phyloP scores from a whole-genome alignment of 2,888 invertebrate genomes.

The Eupithecia vulgata region DNA sequence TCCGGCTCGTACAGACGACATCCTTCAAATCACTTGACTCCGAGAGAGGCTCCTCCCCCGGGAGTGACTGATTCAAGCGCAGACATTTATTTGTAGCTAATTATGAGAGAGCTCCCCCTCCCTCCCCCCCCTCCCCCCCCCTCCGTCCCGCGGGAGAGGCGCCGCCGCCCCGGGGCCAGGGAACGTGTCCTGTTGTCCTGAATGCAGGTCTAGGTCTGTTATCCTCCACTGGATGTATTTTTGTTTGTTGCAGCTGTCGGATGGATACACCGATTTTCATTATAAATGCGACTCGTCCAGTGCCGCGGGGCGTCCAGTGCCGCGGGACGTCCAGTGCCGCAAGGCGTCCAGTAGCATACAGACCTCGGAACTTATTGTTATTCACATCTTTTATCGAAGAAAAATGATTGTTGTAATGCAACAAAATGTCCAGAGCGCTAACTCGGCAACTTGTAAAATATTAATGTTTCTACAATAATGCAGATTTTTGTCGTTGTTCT shows the following conservation, averaged over 20 bases:
- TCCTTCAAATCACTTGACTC: conserved; percentile 30
- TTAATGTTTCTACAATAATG: conserved; percentile 37
- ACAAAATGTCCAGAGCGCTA: conserved; percentile 43
- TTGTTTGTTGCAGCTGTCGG: too few species aligned
- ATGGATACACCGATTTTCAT: too few species aligned
- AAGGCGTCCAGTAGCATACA: neutral
- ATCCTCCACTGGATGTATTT: neutral
- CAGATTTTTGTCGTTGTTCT: conserved; percentile 20
- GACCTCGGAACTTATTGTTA: conserved; percentile 46
- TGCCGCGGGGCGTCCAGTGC: too few species aligned
- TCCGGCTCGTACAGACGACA: too few species aligned
- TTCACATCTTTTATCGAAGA: conserved; percentile 50
- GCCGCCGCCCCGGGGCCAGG: neutral
- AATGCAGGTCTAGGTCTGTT: too few species aligned
- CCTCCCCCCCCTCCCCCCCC: conserved; percentile 17
- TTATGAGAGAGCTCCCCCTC: conserved; percentile 59
- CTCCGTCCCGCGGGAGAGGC: conserved; percentile 3
- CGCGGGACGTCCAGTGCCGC: conserved; percentile 6
- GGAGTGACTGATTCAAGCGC: conserved; percentile 53
- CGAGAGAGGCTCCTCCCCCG: conserved; percentile 43
- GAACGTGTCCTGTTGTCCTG: too few species aligned
- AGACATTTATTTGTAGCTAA: conserved; percentile 60
- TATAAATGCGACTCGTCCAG: too few species aligned
- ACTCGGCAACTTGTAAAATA: conserved; percentile 36
- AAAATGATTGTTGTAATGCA: conserved; percentile 49